Base-by-base conservation (phyloP, 2,797 vertebrate species). In the Salarias fasciatus region DNA sequence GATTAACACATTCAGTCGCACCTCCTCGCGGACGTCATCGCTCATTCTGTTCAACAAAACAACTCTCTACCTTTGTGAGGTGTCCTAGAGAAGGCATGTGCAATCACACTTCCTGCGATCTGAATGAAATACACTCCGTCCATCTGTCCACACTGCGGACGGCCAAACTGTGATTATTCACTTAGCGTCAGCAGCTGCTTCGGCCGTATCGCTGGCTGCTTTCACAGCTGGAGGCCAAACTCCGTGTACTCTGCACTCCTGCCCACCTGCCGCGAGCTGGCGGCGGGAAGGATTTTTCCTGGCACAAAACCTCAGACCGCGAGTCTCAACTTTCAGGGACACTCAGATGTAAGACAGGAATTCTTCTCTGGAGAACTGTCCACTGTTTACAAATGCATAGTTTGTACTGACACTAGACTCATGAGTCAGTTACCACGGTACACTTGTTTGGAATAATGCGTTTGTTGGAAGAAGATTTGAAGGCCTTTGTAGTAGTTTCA, bases 201-300 rank as follows among this genome's bases (percentile, higher is more conserved):
- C 69, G 83, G 75, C 75, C 56, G 56, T 67, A 75, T 83, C 53
- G 3, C 83, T 83, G 86, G 72, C 85, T 77, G 80, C 65, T 76
- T 60, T 83, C 88, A 69, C 74, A 84, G 83, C 88, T 89, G 88
- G 77, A 90, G 61, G 72, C 80, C 79, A 54, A 87, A 85, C 87
- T 85, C 73, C 67, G 88, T 88, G 83, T 86, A 69, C 85, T 89
- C 76, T 80, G 78, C 84, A 37, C 68, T 63, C 52, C 59, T 51
- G 62, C 41, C 65, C 76, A 53, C 85, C 80, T 69, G 79, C 78
- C 59, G 69, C 5, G 75, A 73, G 52, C 52, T 69, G 63, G 51
- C 79, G 49, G 70, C 64, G 50, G 53, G 67, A 44, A 52, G 18
- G 55, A 67, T 72, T 73, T 74, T 71, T 71, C 62, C 75, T 77